Evolutionary conservation across 1,140 invertebrate species (phyloP), one percentile per base, ranked within the genome.

Genomic region (Lordiphosa stackelbergi): DNA sequence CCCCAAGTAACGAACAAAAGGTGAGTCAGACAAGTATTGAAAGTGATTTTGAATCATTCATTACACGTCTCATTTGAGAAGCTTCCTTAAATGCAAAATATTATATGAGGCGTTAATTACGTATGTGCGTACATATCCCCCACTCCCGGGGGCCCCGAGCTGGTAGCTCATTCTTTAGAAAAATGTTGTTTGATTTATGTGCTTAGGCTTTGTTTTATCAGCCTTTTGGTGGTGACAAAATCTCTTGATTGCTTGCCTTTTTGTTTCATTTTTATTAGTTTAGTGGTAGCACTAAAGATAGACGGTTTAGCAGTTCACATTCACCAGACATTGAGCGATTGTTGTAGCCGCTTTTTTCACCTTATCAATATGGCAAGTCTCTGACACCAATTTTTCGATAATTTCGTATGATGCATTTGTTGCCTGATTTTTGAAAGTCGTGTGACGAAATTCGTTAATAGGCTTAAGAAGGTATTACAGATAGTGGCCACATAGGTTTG

Each of bases 201-300:
- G 52, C 22, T 68, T 68, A 35, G 37, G 35, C 61, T 64, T 64
- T 41, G 41, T 66, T 57, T 66, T 68, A 68, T 68, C 64, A 68
- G 64, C 59, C 12, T 13, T 46, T 28, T 46, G 24, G 28, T 24
- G 43, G 43, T 31, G 43, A 31, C 43, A 31, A 46, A 66, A 68
- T 59, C 54, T 59, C 64, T 68, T 66, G 54, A 66, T 66, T 68
- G 64, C 40, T 48, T 34, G 64, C 13, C 47, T 58, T 34, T 46
- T 34, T 10, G 43, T 8, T 12, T 46, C 12, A 8, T 34, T 46
- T 31, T 12, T 46, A n/a, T 46, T 31, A 31, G 45, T 61, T 61
- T 43, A 43, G 45, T 31, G 10, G 11, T 3, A 7, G 58, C 35
- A 40, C 59, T 64, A 64, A 64, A 54, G 59, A 46, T 64, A 64